Evolutionary conservation across 2,113 vertebrate genomes (phyloP), one percentile per base, ranked within the genome.

Genomic region (Poeciliopsis retropinna): DNA sequence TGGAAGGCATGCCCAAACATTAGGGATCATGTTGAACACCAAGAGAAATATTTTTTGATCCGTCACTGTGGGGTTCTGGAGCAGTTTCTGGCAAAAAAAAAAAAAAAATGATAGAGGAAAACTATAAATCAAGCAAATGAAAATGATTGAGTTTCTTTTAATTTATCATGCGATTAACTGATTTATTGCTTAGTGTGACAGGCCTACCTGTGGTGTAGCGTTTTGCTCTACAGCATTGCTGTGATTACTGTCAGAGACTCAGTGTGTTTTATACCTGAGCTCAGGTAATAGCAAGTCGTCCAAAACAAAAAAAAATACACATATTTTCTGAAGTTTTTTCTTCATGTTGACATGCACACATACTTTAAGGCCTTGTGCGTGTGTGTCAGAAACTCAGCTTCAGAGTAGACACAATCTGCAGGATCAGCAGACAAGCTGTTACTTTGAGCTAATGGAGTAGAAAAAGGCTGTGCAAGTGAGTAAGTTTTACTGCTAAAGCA

Each of bases 401-500:
- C 13, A 64, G 2, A 28, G 47, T 34, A 30, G n/a, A 30, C 2
- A 51, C 30, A 60, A 29, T 41, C 61, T 60, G 68, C 67, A 65
- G 22, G 12, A 65, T 62, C 5, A 64, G 31, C 30, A 30, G 64
- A 22, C 37, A 2, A 27, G 7, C 25, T 60, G 51, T 27, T 31
- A 44, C 54, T 64, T 71, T 41, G 67, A 76, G 8, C 14, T 41
- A 15, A 41, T 41, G 39, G 14, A 78, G 75, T 28, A 27, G n/a
- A 27, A 60, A 5, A 54, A 71, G 17, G 44, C 41, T 39, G 67
- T 4, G 32, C 32, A 62, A 76, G 11, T 0, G n/a, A 2, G 51
- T 30, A 54, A 67, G 5, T 34, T 74, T 78, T 28, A 54, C 39
- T 47, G 44, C 17, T 6, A 17, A 17, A 47, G 44, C 4, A 37